These are phyloP conservation scores for Cryptotermes secundus DNA, from an alignment of 1,140 invertebrate genomes.

Conservation along the genomic window DNA sequence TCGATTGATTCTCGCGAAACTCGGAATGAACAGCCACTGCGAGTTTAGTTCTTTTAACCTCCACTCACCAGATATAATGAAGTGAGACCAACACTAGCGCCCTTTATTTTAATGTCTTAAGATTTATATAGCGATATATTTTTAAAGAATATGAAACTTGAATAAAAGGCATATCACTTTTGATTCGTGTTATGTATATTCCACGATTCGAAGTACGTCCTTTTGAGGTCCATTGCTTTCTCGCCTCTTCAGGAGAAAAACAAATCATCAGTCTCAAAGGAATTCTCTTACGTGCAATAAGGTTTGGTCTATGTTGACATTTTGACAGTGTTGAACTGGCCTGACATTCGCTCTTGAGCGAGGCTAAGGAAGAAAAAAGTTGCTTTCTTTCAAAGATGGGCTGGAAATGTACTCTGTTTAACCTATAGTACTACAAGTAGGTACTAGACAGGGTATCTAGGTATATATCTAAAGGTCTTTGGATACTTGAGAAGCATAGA, in stretches of 20 bases:
- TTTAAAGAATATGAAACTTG: too few species aligned
- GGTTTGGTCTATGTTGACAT: neutral
- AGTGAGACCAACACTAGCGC: too few species aligned
- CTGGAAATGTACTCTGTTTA: neutral
- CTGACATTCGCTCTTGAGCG: neutral
- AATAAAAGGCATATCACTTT: too few species aligned
- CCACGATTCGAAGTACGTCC: neutral
- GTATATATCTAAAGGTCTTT: conserved; percentile 13
- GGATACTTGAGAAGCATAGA: neutral
- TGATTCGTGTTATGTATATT: too few species aligned
- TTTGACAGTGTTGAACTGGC: neutral
- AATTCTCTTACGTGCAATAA: neutral
- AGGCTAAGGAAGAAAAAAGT: neutral
- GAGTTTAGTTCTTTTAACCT: too few species aligned
- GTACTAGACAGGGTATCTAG: neutral
- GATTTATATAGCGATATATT: too few species aligned
- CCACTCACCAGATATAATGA: too few species aligned
- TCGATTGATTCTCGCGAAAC: too few species aligned
- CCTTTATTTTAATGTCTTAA: too few species aligned
- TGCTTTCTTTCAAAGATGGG: neutral
- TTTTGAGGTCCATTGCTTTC: neutral
- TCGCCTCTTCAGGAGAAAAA: neutral
- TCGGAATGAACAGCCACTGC: too few species aligned
- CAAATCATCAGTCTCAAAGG: neutral
- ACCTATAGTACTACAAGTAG: neutral